Evolutionary conservation across 1,140 invertebrate genomes (phyloP).

Genomic region (Drosophila ercepeae): DNA sequence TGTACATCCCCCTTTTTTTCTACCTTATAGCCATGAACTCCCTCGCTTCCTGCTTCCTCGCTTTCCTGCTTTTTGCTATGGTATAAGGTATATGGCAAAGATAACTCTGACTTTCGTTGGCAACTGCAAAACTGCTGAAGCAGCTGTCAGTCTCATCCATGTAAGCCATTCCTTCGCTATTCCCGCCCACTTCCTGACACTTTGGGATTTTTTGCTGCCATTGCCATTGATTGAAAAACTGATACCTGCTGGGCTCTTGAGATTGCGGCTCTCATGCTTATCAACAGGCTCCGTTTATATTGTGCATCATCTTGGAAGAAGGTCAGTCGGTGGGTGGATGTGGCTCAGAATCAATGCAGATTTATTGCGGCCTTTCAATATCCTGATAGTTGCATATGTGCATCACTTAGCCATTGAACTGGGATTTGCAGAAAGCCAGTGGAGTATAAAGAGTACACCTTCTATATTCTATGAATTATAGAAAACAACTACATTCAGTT

Average conservation of each 20-base stretch:
- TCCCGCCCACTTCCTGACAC: slow-evolving; percentile 27
- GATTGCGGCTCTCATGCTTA: slow-evolving; percentile 20
- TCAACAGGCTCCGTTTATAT: slow-evolving; percentile 11
- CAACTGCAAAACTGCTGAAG: slow-evolving; percentile 44
- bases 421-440: background rate
- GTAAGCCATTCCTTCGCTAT: slow-evolving; percentile 11
- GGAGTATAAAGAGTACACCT: background rate
- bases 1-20: slow-evolving; percentile 29
- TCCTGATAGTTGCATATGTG: background rate
- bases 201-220: slow-evolving; percentile 4
- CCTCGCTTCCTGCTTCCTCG: slow-evolving; percentile 14
- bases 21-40: slow-evolving; percentile 12
- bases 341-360: slow-evolving; percentile 10
- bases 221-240: slow-evolving; percentile 35
- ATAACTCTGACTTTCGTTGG: slow-evolving; percentile 39
- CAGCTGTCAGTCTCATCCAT: slow-evolving; percentile 47
- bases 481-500: background rate
- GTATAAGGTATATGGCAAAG: slow-evolving; percentile 24
- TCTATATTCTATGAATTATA: background rate
- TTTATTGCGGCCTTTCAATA: slow-evolving; percentile 11
- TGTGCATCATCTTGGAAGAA: slow-evolving; percentile 8
- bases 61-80: too few species aligned
- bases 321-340: slow-evolving; percentile 12
- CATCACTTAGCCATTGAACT: background rate
- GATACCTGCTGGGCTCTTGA: slow-evolving; percentile 37